A percentile compares a stretch with the other conserved stretches of the same genome.
Conservation (phyloP, 1,140 invertebrate genomes). For the Delia radicum region DNA sequence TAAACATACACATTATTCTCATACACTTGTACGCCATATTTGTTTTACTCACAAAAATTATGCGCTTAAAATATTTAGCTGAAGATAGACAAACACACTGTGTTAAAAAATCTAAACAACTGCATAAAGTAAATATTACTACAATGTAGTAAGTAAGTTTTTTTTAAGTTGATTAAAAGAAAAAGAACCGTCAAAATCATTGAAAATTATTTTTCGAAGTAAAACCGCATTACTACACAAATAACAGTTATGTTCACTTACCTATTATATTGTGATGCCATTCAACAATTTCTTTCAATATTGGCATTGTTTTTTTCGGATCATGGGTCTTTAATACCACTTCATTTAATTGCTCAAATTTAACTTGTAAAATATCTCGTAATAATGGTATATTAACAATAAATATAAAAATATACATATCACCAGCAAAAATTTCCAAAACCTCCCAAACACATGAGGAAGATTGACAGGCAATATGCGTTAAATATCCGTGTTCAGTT, state of each 20-base stretch:
- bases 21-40: no score
- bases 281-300: not conserved
- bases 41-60: no score
- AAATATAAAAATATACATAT: slow-evolving; percentile 42
- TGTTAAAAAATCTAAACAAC: no score
- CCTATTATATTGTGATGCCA: not conserved
- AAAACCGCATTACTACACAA: not conserved
- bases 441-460: slow-evolving; percentile 29
- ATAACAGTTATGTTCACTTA: not conserved
- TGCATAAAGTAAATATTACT: no score
- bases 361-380: slow-evolving; percentile 26
- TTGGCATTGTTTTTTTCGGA: not conserved
- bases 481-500: not conserved
- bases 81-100: no score
- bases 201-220: not conserved
- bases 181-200: no score
- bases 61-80: no score
- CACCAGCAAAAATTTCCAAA: slow-evolving; percentile 43
- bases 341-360: not conserved
- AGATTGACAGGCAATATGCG: not conserved
- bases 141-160: no score
- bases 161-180: no score
- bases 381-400: slow-evolving; percentile 37
- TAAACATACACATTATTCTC: no score
- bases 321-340: not conserved